Evolutionary conservation across 2,113 vertebrate genomes (phyloP).

Genomic region (Empidonax traillii): DNA sequence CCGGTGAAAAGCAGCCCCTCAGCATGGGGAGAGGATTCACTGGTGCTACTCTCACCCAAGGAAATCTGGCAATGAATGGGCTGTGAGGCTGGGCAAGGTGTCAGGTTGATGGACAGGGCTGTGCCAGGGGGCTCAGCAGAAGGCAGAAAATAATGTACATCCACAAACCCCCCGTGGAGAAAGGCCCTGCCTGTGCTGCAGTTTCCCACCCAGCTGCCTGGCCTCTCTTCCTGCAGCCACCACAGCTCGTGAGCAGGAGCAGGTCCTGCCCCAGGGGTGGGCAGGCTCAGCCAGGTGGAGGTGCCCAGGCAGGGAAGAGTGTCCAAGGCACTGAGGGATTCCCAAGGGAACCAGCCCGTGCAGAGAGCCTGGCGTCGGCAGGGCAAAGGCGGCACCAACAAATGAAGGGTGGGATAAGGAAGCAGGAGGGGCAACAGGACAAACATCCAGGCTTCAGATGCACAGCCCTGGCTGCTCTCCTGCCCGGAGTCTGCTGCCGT

Average conservation of each 20-base stretch:
- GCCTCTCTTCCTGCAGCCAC: not conserved
- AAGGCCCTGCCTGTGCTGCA: not conserved
- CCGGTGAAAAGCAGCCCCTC: not conserved
- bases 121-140: not conserved
- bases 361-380: accelerated
- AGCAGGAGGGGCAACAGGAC: not conserved
- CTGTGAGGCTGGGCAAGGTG: not conserved
- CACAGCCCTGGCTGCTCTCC: not conserved
- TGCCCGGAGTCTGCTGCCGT: not conserved
- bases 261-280: not conserved
- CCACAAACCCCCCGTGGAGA: not conserved
- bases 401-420: not conserved
- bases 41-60: not conserved
- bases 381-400: not conserved
- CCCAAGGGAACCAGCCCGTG: not conserved
- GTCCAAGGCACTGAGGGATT: not conserved
- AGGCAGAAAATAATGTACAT: not conserved
- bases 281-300: not conserved
- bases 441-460: not conserved
- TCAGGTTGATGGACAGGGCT: not conserved
- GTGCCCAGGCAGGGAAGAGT: not conserved
- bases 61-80: not conserved
- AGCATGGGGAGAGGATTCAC: not conserved
- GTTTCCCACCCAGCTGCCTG: not conserved
- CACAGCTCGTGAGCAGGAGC: not conserved